Percentiles rank a stretch among this genome's conserved stretches.
phyloP scores from a whole-genome alignment of 2,888 invertebrate genomes.

The Lamproptera curius region DNA sequence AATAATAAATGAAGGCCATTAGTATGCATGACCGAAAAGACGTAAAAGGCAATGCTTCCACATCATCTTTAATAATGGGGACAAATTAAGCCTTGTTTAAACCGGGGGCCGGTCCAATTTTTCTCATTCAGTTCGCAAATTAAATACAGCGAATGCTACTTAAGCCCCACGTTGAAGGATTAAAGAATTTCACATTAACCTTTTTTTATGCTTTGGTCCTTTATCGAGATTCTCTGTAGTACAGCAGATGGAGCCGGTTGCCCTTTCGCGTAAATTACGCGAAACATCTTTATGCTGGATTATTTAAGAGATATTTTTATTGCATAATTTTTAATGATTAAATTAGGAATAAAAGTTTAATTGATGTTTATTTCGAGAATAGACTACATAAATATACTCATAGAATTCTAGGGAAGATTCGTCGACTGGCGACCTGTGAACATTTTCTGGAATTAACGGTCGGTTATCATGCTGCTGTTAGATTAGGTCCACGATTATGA shows the following conservation, averaged over 20 bases:
- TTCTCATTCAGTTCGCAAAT: slow-evolving; percentile 63
- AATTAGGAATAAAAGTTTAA: too few relatives aligned
- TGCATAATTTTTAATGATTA: too few relatives aligned
- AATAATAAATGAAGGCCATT: slow-evolving; percentile 31
- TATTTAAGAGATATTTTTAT: too few relatives aligned
- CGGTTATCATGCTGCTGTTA: too few relatives aligned
- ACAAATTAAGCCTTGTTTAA: slow-evolving; percentile 65
- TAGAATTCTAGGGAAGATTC: too few relatives aligned
- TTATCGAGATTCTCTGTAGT: slow-evolving; percentile 2
- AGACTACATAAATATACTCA: too few relatives aligned
- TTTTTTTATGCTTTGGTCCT: slow-evolving; percentile 13
- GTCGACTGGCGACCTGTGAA: too few relatives aligned
- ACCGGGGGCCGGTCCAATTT: slow-evolving; percentile 48
- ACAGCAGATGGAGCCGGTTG: neutral
- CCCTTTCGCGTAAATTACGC: too few relatives aligned
- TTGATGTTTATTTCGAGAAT: too few relatives aligned
- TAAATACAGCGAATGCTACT: slow-evolving; percentile 68
- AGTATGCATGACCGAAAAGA: slow-evolving; percentile 34
- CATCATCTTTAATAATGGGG: slow-evolving; percentile 66
- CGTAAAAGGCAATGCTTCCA: slow-evolving; percentile 48
- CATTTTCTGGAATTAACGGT: too few relatives aligned
- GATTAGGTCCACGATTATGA: too few relatives aligned
- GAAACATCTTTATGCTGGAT: too few relatives aligned
- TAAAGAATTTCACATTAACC: slow-evolving; percentile 39
- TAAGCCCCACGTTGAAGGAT: slow-evolving; percentile 42